Percentiles rank a stretch among this genome's conserved stretches.
phyloP scores from a whole-genome alignment of 2,113 vertebrate species.

The Falcunculus frontatus region DNA sequence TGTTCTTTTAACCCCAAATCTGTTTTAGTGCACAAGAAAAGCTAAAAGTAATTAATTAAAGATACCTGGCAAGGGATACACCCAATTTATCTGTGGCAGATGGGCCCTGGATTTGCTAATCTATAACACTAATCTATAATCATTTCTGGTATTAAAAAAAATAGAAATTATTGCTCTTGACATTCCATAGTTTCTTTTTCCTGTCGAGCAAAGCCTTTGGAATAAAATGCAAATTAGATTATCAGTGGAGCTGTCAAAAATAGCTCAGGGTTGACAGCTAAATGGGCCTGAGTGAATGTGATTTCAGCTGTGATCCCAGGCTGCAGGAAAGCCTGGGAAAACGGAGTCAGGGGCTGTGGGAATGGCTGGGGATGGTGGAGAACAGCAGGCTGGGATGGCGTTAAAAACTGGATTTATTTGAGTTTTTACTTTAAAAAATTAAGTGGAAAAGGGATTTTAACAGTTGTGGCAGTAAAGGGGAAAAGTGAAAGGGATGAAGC shows the following conservation, averaged over 20 bases:
- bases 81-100: neutral
- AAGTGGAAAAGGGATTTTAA: neutral
- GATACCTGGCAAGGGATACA: neutral
- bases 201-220: neutral
- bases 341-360: neutral
- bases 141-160: neutral
- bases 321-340: neutral
- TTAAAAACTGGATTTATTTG: neutral
- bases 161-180: neutral
- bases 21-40: neutral
- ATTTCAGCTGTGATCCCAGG: neutral
- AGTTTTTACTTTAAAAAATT: fast-evolving
- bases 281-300: neutral
- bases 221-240: slow-evolving; percentile 18
- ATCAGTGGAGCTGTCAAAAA: slow-evolving; percentile 37
- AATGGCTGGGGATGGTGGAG: neutral
- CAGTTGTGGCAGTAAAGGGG: neutral
- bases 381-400: neutral
- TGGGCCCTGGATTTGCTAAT: neutral
- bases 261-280: neutral
- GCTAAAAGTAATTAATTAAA: neutral
- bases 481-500: neutral
- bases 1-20: neutral
- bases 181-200: neutral
- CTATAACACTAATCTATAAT: neutral